A percentile compares a stretch with the other conserved stretches of the same genome.
These are phyloP conservation scores for Sinocyclocheilus rhinocerous DNA, from an alignment of 2,113 vertebrate species.

Conservation along the genomic window DNA sequence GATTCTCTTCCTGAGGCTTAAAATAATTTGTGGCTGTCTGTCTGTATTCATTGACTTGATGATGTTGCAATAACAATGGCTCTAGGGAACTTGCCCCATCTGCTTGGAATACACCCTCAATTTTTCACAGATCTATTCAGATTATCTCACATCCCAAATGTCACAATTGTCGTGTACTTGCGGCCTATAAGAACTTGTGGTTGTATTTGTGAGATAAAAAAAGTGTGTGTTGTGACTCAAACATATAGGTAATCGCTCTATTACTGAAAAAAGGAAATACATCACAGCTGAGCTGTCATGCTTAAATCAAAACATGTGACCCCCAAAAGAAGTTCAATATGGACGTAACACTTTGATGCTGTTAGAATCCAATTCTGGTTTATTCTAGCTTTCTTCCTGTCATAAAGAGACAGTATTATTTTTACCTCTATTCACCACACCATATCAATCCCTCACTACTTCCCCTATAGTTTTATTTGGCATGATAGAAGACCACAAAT, in stretches of 20 bases:
- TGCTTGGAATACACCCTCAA: constrained; percentile 25
- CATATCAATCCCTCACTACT: not conserved
- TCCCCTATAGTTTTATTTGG: not conserved
- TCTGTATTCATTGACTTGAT: constrained; percentile 24
- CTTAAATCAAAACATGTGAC: not conserved
- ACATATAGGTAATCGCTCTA: not conserved
- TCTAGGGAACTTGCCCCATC: constrained; percentile 25
- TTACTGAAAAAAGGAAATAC: constrained; percentile 10
- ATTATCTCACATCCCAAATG: too few relatives aligned
- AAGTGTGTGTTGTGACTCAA: too few relatives aligned
- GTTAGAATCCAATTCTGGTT: not conserved
- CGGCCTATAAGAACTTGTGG: too few relatives aligned
- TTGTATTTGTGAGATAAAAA: too few relatives aligned
- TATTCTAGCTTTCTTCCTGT: too few relatives aligned
- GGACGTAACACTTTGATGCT: not conserved
- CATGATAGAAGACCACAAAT: not conserved
- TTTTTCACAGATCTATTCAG: too few relatives aligned
- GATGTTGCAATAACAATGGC: constrained; percentile 34
- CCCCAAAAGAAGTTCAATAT: not conserved
- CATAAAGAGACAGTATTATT: not conserved
- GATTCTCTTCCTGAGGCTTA: constrained; percentile 13
- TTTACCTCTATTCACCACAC: not conserved
- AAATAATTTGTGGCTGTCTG: constrained; percentile 29
- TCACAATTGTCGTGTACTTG: too few relatives aligned
- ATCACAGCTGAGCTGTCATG: constrained; percentile 19